These are phyloP conservation scores for Drosophila falleni DNA, from an alignment of 2,888 invertebrate species.

Conservation along the genomic window DNA sequence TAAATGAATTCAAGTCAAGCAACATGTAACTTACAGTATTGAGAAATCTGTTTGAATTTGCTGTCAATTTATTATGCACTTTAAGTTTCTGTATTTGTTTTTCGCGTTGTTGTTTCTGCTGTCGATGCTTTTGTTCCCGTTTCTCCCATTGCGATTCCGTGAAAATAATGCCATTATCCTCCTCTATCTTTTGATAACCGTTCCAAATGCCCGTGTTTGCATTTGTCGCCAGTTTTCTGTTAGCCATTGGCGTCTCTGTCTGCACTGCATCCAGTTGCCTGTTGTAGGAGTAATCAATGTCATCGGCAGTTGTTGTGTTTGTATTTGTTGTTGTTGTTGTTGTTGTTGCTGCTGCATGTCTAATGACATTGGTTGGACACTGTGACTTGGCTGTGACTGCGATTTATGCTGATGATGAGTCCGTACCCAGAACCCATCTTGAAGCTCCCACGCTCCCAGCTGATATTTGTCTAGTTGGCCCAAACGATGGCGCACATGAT, in stretches of 20 bases:
- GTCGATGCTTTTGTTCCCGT: slow-evolving; percentile 3
- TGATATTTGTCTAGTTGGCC: slow-evolving; percentile 49
- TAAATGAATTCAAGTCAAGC: neutral
- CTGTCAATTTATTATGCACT: neutral
- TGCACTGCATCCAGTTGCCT: slow-evolving; percentile 6
- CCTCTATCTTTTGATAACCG: neutral
- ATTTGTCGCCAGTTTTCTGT: neutral
- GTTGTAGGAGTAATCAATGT: slow-evolving; percentile 35
- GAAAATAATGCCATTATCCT: slow-evolving; percentile 1
- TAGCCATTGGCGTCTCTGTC: slow-evolving; percentile 3
- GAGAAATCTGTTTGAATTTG: neutral
- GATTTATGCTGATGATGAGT: slow-evolving; percentile 72
- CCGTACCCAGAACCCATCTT: neutral
- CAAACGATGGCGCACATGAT: slow-evolving; percentile 48
- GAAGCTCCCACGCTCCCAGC: slow-evolving; percentile 63
- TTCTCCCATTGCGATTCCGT: slow-evolving; percentile 31
- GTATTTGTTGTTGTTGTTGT: too few relatives aligned
- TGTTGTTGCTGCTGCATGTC: slow-evolving; percentile 4
- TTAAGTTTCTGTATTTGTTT: slow-evolving; percentile 3
- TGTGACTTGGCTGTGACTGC: slow-evolving; percentile 23
- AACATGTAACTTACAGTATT: neutral
- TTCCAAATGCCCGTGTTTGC: neutral
- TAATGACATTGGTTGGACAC: neutral
- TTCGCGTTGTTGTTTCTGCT: slow-evolving; percentile 17
- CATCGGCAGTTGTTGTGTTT: slow-evolving; percentile 1